Evolutionary conservation across 2,888 invertebrate genomes (phyloP), one percentile per base, ranked within the genome.

Genomic region (Parapristionchus giblindavisi): DNA sequence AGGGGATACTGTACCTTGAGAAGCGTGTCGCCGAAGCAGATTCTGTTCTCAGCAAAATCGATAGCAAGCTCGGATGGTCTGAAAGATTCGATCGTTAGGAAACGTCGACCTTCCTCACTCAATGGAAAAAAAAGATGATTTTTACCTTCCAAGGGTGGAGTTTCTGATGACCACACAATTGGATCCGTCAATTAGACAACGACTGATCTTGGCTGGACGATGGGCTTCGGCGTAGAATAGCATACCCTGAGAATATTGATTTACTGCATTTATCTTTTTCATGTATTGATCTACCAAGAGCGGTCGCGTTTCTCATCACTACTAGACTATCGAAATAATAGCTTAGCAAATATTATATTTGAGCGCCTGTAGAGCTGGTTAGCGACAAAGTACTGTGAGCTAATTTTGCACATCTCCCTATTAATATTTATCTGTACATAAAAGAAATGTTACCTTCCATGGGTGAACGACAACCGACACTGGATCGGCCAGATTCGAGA

Each of bases 381-480:
- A n/a, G n/a, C n/a, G n/a, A n/a, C n/a, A n/a, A n/a, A n/a, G n/a
- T n/a, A n/a, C n/a, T n/a, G n/a, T n/a, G n/a, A n/a, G n/a, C n/a
- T n/a, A n/a, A n/a, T n/a, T n/a, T n/a, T n/a, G n/a, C n/a, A n/a
- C n/a, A n/a, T n/a, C n/a, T 48, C 48, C 48, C 21, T 21, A 48
- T 48, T 14, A 56, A 56, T 56, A 11, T 56, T 56, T 56, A 27
- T 24, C 27, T 56, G n/a, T n/a, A n/a, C n/a, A 54, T 5, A 54
- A 24, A 17, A 43, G 17, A 14, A 17, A 43, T 43, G 11, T 17
- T 48, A 73, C 96, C 87, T 93, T 93, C 88, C 95, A 95, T 0
- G 98, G 98, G 89, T 98, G 96, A 0, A 97, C 94, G 0, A 96
- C 97, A 77, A 99, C 95, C 5, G 96, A 96, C 84, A 97, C 91